Base-by-base conservation (phyloP, 2,797 vertebrate species). In the Cyprinella venusta region DNA sequence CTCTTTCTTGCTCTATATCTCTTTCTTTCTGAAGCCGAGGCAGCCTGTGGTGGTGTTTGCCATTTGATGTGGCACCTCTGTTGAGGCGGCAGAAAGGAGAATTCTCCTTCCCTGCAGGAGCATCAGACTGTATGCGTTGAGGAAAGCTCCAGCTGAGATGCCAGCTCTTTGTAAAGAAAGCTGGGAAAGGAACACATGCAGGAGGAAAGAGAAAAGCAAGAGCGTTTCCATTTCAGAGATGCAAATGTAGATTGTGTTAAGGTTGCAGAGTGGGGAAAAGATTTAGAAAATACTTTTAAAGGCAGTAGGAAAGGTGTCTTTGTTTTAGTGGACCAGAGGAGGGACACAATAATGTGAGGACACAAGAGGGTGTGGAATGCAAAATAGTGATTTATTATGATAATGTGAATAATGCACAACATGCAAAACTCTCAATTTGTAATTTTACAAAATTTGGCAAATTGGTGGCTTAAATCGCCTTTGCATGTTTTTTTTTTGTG, bases 21-120 rank as follows among this genome's bases (percentile, higher is more conserved):
- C 42, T 36, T 13, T 48, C 71, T 45, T 24, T 83, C 81, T 77
- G 54, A 68, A 45, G 40, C 48, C 71, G n/a, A 42, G 61, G 19
- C 76, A 79, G 85, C 80, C 85, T 80, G 76, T 80, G 80, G 72
- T 70, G 71, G 71, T 84, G 77, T 86, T 71, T 84, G 68, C 76
- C 84, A 85, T 85, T 84, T 87, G 87, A 86, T 82, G 72, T 75
- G 76, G 24, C 42, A 82, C 64, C 72, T 84, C 77, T 87, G 82
- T 71, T 88, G 65, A 63, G 30, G 52, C 30, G 33, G 40, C 19
- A 21, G 68, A 48, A 59, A 67, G 65, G 52, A 80, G 38, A 74
- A 80, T 74, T 86, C 59, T 56, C 52, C 68, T 74, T 67, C 79
- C 38, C 83, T 50, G 79, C 76, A 69, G 81, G 71, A 85, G 86